A percentile compares a stretch with the other conserved stretches of the same genome.
These are phyloP conservation scores for Umimayanthus chanpuru DNA, from an alignment of 92 coral and sea anemone species.

Conservation along the genomic window DNA sequence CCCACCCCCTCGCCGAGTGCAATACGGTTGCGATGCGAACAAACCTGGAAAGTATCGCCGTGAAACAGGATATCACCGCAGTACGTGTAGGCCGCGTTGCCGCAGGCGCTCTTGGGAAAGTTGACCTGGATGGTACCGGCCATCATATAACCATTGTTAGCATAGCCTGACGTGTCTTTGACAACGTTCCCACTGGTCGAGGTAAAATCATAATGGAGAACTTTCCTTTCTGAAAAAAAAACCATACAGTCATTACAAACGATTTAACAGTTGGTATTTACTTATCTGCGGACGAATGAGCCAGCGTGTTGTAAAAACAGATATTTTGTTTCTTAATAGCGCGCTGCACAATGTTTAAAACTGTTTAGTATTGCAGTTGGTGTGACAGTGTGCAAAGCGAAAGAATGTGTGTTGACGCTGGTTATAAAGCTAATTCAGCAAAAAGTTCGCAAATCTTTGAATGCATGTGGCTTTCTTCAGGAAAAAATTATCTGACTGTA, in stretches of 20 bases:
- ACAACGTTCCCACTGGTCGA: constrained; percentile 68
- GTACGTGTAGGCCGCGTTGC: constrained; percentile 92
- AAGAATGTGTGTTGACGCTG: background rate
- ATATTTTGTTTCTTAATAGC: background rate
- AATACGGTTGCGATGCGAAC: background rate
- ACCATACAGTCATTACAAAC: background rate
- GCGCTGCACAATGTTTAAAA: background rate
- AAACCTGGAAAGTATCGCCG: constrained; percentile 94
- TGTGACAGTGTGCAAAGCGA: background rate
- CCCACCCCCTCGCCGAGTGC: background rate
- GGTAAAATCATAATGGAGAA: constrained; percentile 81
- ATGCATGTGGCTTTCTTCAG: background rate
- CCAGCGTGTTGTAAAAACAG: no score
- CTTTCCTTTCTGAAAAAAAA: constrained; percentile 72
- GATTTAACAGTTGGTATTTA: no score
- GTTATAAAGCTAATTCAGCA: background rate
- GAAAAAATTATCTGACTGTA: background rate
- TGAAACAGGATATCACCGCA: constrained; percentile 97
- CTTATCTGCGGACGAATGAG: no score
- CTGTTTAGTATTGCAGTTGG: no score
- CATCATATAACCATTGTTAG: constrained; percentile 84
- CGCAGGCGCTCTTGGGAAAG: constrained; percentile 87
- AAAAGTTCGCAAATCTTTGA: background rate
- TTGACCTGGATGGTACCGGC: constrained; percentile 90
- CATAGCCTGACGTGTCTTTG: constrained; percentile 78